Percentiles rank a stretch among this genome's conserved stretches.
Conservation (phyloP, 2,113 vertebrate species). For the Zeus faber region DNA sequence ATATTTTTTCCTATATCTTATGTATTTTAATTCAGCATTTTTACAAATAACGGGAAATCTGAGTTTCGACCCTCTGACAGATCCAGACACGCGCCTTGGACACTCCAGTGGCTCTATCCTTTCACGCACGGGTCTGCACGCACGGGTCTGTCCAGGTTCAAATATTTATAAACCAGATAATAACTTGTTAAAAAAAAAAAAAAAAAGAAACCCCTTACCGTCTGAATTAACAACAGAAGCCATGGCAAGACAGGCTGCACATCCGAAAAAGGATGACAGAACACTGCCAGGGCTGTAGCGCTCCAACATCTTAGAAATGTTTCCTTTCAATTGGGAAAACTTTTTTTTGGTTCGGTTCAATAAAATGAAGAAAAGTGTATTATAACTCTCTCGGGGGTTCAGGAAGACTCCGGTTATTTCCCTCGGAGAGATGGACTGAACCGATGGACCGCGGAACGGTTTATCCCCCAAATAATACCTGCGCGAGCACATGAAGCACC, state of each 20-base stretch:
- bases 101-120: too few relatives aligned
- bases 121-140: not conserved
- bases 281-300: conserved; percentile 28
- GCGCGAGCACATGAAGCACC: conserved; percentile 65
- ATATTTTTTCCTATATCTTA: too few relatives aligned
- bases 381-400: too few relatives aligned
- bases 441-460: conserved; percentile 62
- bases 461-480: conserved; percentile 72
- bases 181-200: not conserved
- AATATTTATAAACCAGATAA: not conserved
- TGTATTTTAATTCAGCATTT: too few relatives aligned
- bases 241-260: conserved; percentile 64
- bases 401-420: too few relatives aligned
- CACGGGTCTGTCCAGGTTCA: not conserved
- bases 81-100: too few relatives aligned
- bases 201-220: conserved; percentile 68
- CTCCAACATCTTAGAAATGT: conserved; percentile 61
- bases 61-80: too few relatives aligned
- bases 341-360: conserved; percentile 28
- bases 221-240: conserved; percentile 70
- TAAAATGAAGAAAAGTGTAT: conserved; percentile 14
- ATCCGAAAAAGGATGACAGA: conserved; percentile 66
- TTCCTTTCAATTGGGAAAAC: conserved; percentile 25
- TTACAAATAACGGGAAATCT: too few relatives aligned
- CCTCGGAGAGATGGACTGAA: conserved; percentile 41